Conservation (phyloP, 2,797 vertebrate genomes). For the Falco biarmicus region DNA sequence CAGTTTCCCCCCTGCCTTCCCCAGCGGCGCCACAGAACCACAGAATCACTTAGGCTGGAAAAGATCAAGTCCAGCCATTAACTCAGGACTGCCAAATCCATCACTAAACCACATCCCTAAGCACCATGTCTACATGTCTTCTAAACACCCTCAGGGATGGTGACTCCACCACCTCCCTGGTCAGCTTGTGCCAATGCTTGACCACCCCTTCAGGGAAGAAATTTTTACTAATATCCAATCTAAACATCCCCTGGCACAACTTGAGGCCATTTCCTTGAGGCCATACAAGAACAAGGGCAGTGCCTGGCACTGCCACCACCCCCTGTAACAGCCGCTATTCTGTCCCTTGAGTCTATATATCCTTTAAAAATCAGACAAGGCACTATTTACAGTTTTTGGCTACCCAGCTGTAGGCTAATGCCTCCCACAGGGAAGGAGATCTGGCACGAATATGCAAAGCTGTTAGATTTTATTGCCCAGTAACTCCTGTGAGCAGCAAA, state of each 20-base stretch:
- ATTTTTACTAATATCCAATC: not conserved
- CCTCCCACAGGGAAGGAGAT: not conserved
- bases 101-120: not conserved
- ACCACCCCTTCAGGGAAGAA: not conserved
- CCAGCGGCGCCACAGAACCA: not conserved
- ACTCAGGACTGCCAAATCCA: not conserved
- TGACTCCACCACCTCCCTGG: not conserved
- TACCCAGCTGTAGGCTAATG: not conserved
- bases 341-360: not conserved
- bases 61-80: accelerated
- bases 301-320: accelerated
- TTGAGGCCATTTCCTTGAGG: not conserved
- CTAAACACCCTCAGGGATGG: not conserved
- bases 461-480: not conserved
- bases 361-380: not conserved
- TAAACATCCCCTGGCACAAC: not conserved
- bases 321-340: not conserved
- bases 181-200: not conserved
- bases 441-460: not conserved
- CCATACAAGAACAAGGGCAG: not conserved
- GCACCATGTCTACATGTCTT: accelerated
- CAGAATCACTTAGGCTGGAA: not conserved
- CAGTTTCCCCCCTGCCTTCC: not conserved
- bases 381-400: not conserved
- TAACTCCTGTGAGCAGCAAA: not conserved